Evolutionary conservation across 1,140 invertebrate genomes (phyloP).

Genomic region (Drosophila gunungcola): DNA sequence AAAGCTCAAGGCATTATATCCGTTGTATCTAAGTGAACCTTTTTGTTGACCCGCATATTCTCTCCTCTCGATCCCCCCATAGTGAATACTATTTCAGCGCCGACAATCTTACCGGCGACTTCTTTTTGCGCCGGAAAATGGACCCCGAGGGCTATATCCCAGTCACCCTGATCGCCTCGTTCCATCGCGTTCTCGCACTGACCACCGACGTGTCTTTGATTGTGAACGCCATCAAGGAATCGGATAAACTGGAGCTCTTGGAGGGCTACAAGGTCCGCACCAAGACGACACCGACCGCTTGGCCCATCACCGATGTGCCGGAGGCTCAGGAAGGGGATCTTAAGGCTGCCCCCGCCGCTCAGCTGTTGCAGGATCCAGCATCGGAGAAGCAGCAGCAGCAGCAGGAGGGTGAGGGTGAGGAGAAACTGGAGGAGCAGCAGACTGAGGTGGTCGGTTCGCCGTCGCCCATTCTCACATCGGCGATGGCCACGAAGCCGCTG

Average conservation of each 20-base stretch:
- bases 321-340: constrained; percentile 30
- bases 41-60: neutral
- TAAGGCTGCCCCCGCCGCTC: neutral
- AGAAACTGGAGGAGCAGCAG: constrained; percentile 43
- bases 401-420: neutral
- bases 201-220: constrained; percentile 94
- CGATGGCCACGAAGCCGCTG: constrained; percentile 87
- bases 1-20: constrained; percentile 26
- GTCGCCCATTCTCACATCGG: constrained; percentile 80
- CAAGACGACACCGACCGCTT: constrained; percentile 91
- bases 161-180: constrained; percentile 96
- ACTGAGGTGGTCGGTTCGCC: constrained; percentile 59
- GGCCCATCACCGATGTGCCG: constrained; percentile 91
- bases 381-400: constrained; percentile 6
- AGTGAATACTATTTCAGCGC: constrained; percentile 99
- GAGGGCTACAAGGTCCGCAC: constrained; percentile 93
- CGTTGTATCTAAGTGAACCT: neutral
- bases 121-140: constrained; percentile 99
- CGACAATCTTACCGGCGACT: constrained; percentile 97
- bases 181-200: constrained; percentile 95
- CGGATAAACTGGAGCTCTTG: constrained; percentile 92
- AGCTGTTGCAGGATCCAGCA: constrained; percentile 8
- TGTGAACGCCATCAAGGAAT: constrained; percentile 92
- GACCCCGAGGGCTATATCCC: constrained; percentile 96
- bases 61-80: constrained; percentile 9